Percentiles rank a stretch among this genome's conserved stretches.
phyloP scores from a whole-genome alignment of 2,797 vertebrate species.

The Rhinichthys osculus region DNA sequence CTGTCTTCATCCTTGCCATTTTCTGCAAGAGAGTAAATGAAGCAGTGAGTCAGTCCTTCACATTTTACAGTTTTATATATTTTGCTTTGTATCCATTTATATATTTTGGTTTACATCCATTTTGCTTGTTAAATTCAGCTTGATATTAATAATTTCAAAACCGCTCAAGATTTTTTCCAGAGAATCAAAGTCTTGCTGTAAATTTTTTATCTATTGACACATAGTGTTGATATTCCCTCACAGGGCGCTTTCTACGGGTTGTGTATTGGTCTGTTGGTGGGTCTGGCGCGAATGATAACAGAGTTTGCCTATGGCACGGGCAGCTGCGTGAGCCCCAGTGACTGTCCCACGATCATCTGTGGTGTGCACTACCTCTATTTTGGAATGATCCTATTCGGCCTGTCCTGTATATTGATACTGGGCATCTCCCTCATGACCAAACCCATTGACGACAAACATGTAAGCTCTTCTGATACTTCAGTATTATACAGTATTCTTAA shows the following conservation, averaged over 20 bases:
- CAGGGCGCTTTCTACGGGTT: constrained; percentile 96
- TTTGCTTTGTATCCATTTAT: background rate
- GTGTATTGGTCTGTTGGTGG: constrained; percentile 81
- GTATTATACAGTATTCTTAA: background rate
- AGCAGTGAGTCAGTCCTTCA: constrained; percentile 26
- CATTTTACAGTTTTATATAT: background rate
- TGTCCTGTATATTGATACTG: constrained; percentile 77
- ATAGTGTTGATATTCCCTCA: background rate
- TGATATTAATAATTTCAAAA: too few relatives aligned
- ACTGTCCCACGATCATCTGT: constrained; percentile 92
- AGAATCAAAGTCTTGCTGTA: background rate
- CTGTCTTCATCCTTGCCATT: constrained; percentile 54
- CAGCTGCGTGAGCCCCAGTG: constrained; percentile 83
- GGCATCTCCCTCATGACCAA: constrained; percentile 88
- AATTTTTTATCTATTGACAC: background rate
- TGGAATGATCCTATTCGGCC: constrained; percentile 86
- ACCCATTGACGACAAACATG: constrained; percentile 91
- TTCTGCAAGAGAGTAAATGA: constrained; percentile 61
- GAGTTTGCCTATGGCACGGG: constrained; percentile 92
- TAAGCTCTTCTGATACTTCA: constrained; percentile 71
- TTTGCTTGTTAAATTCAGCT: too few relatives aligned
- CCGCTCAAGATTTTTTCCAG: too few relatives aligned
- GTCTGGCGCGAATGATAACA: constrained; percentile 87
- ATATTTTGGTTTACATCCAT: background rate
- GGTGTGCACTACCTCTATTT: constrained; percentile 97